Evolutionary conservation across 1,140 invertebrate genomes (phyloP), one percentile per base, ranked within the genome.

Genomic region (Diorhabda elongata): DNA sequence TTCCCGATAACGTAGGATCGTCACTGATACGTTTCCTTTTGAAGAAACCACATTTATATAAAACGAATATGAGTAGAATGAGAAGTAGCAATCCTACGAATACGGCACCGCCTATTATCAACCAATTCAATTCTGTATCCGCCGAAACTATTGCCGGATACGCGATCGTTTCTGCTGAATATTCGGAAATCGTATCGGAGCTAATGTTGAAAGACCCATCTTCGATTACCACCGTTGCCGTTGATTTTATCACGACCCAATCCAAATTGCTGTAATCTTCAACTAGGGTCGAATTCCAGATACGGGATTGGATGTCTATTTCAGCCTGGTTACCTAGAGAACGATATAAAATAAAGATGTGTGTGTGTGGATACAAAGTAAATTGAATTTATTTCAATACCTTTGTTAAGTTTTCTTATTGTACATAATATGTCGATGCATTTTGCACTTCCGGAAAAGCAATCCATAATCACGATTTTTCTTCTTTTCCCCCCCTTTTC

Each of bases 31-130:
- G 85, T 80, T 90, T 87, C 65, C 91, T 79, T 79, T 94, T 94
- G 83, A 97, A 97, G 85, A 97, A 97, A 58, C 94, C 94, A 44
- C 91, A 84, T 82, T 92, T 94, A 88, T 92, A 94, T 42, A 96
- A 79, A 3, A 90, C 80, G 41, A 92, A 83, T n/a, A 90, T 91
- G 44, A 96, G 82, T 1, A 94, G 74, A 5, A 93, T 85, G 42
- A 97, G 83, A 3, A 96, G 82, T 68, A 96, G 79, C 9, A 97
- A 79, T 26, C 95, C 95, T 2, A 88, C 88, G 61, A 93, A 84
- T 42, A 93, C 87, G 45, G 92, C 89, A 3, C 93, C 82, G 67
- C 95, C 89, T 61, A 94, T 94, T 59, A 95, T 89, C 90, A 93
- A 95, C 61, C 92, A 83, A 3, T 92, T 90, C 2, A 93, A 86